Conservation (phyloP, 2,888 invertebrate genomes). For the Lepas anatifera region DNA sequence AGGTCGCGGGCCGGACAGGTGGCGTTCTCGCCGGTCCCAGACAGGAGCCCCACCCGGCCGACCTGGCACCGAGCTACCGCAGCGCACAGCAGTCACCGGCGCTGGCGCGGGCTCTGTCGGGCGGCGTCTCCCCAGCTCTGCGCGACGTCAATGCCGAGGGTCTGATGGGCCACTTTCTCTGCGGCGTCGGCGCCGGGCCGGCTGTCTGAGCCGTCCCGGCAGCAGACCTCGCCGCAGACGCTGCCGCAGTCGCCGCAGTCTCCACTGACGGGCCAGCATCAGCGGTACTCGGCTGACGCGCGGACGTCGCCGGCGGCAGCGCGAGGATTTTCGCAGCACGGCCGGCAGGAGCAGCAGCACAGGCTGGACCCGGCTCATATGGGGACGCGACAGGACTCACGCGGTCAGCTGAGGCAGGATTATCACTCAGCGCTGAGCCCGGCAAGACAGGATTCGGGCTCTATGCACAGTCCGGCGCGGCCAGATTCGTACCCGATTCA, state of each 20-base stretch:
- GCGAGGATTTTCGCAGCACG: background rate
- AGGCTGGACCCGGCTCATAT: too few species aligned
- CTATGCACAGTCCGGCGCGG: too few species aligned
- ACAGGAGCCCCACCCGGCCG: too few species aligned
- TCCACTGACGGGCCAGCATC: background rate
- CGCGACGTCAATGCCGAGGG: too few species aligned
- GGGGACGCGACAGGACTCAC: too few species aligned
- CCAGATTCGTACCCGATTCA: background rate
- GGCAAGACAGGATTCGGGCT: too few species aligned
- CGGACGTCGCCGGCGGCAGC: background rate
- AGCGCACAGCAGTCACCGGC: background rate
- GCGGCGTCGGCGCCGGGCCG: too few species aligned
- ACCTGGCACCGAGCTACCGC: too few species aligned
- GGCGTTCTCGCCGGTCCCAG: too few species aligned
- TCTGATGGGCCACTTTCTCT: background rate
- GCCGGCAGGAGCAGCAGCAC: background rate
- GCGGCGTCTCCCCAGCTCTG: background rate
- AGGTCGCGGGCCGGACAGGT: too few species aligned
- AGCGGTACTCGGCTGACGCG: background rate
- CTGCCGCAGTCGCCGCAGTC: background rate
- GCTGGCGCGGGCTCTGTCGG: background rate
- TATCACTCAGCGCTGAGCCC: too few species aligned
- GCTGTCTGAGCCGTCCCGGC: background rate
- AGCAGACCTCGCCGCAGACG: background rate
- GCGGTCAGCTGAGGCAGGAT: too few species aligned